Base-by-base conservation (phyloP, 2,113 vertebrate genomes). In the Paramormyrops kingsleyae region DNA sequence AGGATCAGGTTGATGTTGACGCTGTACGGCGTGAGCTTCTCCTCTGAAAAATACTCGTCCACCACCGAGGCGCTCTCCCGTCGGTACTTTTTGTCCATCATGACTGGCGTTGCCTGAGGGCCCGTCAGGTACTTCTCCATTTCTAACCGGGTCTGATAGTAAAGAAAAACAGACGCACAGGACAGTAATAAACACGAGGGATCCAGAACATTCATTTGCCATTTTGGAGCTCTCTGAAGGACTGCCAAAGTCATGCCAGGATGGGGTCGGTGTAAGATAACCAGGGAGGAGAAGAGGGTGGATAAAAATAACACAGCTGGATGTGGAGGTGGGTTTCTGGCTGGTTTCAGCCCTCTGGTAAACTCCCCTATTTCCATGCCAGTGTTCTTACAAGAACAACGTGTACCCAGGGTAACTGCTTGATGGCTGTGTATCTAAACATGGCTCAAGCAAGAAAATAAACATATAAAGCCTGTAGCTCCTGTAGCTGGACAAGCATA, bases 1-100 rank as follows among this genome's bases (percentile, higher is more conserved):
- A 98, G 96, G 91, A 98, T 97, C 47, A 98, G 90, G 1, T 98
- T 98, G 94, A 98, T 98, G 95, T 98, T 98, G n/a, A 98, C 95
- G 39, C 97, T 98, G 95, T 97, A 98, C 0, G 97, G 97, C 0
- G 95, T 2, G 0, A 95, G 93, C 88, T 97, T 98, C 89, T 99
- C 97, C 0, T 96, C 95, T 0, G 97, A 96, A 93, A 98, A 98
- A 92, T 96, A 98, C 92, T 99, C 97, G 0, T 99, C 97, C 52
- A 98, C 97, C 87, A 98, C 97, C 0, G 97, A 98, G 80, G 97
- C 97, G 0, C 97, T 97, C 83, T 98, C 97, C 17, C 97, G 94
- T 0, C 97, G 93, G 93, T 97, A 97, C 90, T 98, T 99, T 94
- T 94, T 97, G 93, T 98, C 97, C 0, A 49, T 80, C 0, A 93